Evolutionary conservation across 2,888 invertebrate species (phyloP), one percentile per base, ranked within the genome.

Genomic region (Drosophila fulvimacula): DNA sequence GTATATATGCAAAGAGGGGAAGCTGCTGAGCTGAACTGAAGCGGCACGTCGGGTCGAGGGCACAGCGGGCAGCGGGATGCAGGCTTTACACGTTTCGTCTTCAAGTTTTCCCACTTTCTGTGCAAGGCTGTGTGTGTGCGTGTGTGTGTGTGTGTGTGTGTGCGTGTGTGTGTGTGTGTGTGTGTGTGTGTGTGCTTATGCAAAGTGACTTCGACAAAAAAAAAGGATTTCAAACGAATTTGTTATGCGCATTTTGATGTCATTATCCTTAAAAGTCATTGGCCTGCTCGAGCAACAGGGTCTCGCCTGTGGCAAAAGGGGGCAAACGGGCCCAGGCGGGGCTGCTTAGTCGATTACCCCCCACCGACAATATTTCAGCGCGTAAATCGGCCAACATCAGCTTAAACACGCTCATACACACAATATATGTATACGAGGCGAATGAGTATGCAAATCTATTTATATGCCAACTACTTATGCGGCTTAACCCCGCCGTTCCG

Each of bases 191-290:
- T 60, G 51, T 69, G 63, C 58, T 73, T 82, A 82, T 80, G 80
- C 77, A 80, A 86, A 82, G 69, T 78, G 78, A 69, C 62, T 76
- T 80, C 61, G 46, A 0, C 19, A 11, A 19, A 19, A 19, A 46
- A 82, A 85, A 84, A 79, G 82, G 82, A 82, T 82, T 82, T 79
- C 73, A 81, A 79, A 77, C 82, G 80, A 82, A 82, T 82, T 82
- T 82, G 85, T 79, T 82, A 82, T 82, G 82, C 85, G 80, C 85
- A 82, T 85, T 82, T 85, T 82, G 77, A 81, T 82, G 82, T 82
- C 85, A 85, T 82, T 82, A 82, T 82, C 79, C 82, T 82, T 64
- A 68, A 85, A 83, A 82, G 82, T 82, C 82, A 85, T 82, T 82
- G 82, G 77, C 85, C 82, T 73, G 41, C 46, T 41, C 46, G 32